Evolutionary conservation across 2,797 vertebrate species (phyloP), one percentile per base, ranked within the genome.

Genomic region (Eleutherodactylus coqui): DNA sequence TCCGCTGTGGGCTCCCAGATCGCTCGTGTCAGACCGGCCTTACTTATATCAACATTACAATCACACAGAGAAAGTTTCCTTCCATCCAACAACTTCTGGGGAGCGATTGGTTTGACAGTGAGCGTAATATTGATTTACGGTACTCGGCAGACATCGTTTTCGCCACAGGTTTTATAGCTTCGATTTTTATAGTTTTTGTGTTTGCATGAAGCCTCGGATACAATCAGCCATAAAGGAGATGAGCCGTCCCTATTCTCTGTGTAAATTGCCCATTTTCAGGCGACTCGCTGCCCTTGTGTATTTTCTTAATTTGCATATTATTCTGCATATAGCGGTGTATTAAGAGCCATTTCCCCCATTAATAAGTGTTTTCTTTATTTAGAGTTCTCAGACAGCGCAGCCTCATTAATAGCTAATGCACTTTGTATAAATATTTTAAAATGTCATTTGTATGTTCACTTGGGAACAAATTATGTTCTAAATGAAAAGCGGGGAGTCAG

Each of bases 381-480:
- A 69, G 70, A 24, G 79, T 41, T 53, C 64, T 64, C 67, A 76
- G 85, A 38, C 60, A 21, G 9, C 21, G 45, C 45, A 3, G 58
- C 34, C 32, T 86, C 72, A 82, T 82, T 86, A 86, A 86, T 86
- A 82, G 34, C 78, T 82, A 86, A 86, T 86, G 79, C 79, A 7
- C 24, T 76, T 77, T 41, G 55, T 43, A 72, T 82, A 82, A 86
- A 86, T 86, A 86, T 86, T 86, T 82, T 58, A 82, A 81, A 55
- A 82, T 76, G 72, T 67, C 79, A 75, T 86, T 82, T 67, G 36
- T 86, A 38, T 27, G 73, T 81, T 69, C 58, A 67, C 78, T 67
- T 53, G 36, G 72, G 85, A 76, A 86, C 49, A 21, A 47, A 77
- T 76, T 76, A 69, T 51, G 72, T 58, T 76, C n/a, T 45, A 82